These are phyloP conservation scores for Hydractinia symbiolongicarpus DNA, from an alignment of 30 jellyfish, hydroid and myxozoan species.

Conservation along the genomic window DNA sequence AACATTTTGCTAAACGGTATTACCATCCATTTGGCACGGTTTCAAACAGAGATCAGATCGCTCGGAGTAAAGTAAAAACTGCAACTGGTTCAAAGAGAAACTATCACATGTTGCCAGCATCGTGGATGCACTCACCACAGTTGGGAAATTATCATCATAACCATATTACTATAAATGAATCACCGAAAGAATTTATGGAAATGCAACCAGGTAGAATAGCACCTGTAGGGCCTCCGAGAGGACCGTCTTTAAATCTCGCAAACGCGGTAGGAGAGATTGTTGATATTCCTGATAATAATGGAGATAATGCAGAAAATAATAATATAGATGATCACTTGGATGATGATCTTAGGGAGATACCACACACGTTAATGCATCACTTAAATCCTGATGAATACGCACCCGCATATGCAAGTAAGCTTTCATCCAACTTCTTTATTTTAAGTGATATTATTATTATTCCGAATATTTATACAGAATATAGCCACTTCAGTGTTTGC, in stretches of 20 bases:
- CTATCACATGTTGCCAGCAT: not conserved
- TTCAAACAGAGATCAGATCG: not conserved
- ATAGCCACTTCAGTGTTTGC: too few relatives aligned
- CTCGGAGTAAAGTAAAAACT: not conserved
- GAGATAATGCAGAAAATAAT: not conserved
- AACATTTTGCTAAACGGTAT: slow-evolving; percentile 34
- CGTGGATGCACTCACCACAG: slow-evolving; percentile 29
- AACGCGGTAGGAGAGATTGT: slow-evolving; percentile 28
- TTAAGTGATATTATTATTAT: too few relatives aligned
- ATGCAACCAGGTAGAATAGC: slow-evolving; percentile 18
- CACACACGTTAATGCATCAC: slow-evolving; percentile 11
- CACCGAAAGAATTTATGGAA: slow-evolving; percentile 18
- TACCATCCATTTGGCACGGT: slow-evolving; percentile 17
- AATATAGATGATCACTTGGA: not conserved
- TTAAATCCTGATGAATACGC: slow-evolving; percentile 12
- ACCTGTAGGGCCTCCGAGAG: slow-evolving; percentile 7
- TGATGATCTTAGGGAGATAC: slow-evolving; percentile 18
- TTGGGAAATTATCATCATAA: not conserved
- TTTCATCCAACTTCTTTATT: not conserved
- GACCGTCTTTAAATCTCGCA: slow-evolving; percentile 1
- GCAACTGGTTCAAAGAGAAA: slow-evolving; percentile 20
- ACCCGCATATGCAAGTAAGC: slow-evolving; percentile 11
- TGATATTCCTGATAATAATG: slow-evolving; percentile 19
- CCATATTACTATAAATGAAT: not conserved
- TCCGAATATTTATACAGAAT: too few relatives aligned